Conservation (phyloP, 2,797 vertebrate genomes). For the Chelon auratus region DNA sequence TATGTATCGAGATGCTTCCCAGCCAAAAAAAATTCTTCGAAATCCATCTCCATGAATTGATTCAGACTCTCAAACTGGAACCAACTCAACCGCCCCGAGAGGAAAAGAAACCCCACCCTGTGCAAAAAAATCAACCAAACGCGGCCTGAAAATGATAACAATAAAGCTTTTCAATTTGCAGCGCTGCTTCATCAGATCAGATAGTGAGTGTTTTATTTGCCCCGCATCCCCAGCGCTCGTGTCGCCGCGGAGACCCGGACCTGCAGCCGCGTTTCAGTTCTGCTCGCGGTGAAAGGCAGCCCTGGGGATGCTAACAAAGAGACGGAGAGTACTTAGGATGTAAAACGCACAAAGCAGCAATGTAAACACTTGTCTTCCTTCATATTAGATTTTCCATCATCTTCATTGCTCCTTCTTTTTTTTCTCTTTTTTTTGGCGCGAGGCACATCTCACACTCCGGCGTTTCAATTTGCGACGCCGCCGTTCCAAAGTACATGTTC, state of each 20-base stretch:
- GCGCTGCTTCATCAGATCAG: conserved; percentile 29
- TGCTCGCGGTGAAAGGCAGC: conserved; percentile 33
- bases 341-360: conserved; percentile 63
- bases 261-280: conserved; percentile 14
- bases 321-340: conserved; percentile 65
- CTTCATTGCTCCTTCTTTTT: conserved; percentile 61
- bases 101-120: conserved; percentile 25
- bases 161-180: conserved; percentile 41
- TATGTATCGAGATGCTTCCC: conserved; percentile 63
- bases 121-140: conserved; percentile 51
- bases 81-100: conserved; percentile 36
- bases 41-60: conserved; percentile 67
- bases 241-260: neutral
- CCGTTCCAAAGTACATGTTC: conserved; percentile 73
- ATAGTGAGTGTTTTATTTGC: conserved; percentile 19
- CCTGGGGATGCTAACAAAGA: conserved; percentile 59
- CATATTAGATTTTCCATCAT: conserved; percentile 79
- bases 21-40: conserved; percentile 45
- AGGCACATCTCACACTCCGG: conserved; percentile 73
- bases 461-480: conserved; percentile 79
- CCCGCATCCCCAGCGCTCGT: neutral
- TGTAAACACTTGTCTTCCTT: conserved; percentile 79
- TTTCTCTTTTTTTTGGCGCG: conserved; percentile 34
- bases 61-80: conserved; percentile 59
- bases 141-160: conserved; percentile 29